Percentiles rank a stretch among this genome's conserved stretches.
phyloP scores from a whole-genome alignment of 2,888 invertebrate genomes.

The Hetaerina titia region DNA sequence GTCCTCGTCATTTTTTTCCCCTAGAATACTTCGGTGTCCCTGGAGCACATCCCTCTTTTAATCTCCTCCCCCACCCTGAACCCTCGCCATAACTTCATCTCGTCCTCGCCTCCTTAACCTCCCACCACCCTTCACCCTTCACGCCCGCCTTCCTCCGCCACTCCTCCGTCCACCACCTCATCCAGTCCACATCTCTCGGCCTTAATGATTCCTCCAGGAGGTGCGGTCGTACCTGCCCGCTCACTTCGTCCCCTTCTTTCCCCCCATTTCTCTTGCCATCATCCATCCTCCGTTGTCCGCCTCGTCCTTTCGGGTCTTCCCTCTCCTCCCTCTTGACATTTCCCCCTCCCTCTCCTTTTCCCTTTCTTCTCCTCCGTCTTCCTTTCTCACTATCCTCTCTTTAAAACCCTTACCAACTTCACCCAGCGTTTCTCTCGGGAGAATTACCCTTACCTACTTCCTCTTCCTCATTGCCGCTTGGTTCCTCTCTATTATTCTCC shows the following conservation, averaged over 20 bases:
- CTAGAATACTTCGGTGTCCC: background rate
- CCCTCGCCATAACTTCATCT: conserved; percentile 47
- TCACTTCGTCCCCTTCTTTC: background rate
- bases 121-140: background rate
- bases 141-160: background rate
- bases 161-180: conserved; percentile 5
- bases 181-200: background rate
- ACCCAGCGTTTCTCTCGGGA: background rate
- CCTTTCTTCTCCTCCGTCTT: background rate
- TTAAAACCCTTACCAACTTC: background rate
- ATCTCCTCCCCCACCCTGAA: background rate
- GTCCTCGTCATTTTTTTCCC: background rate
- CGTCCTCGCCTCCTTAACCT: background rate
- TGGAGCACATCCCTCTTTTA: conserved; percentile 39
- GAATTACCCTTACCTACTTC: background rate
- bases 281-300: background rate
- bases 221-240: conserved; percentile 39
- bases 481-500: background rate
- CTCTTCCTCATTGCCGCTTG: background rate
- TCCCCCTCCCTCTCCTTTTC: background rate
- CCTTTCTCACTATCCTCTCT: background rate
- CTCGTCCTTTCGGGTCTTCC: background rate
- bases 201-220: conserved; percentile 65
- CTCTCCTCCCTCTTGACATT: conserved; percentile 2
- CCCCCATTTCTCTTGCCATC: background rate